These are phyloP conservation scores for Umimayanthus chanpuru DNA, from an alignment of 92 coral and sea anemone genomes.

Conservation along the genomic window DNA sequence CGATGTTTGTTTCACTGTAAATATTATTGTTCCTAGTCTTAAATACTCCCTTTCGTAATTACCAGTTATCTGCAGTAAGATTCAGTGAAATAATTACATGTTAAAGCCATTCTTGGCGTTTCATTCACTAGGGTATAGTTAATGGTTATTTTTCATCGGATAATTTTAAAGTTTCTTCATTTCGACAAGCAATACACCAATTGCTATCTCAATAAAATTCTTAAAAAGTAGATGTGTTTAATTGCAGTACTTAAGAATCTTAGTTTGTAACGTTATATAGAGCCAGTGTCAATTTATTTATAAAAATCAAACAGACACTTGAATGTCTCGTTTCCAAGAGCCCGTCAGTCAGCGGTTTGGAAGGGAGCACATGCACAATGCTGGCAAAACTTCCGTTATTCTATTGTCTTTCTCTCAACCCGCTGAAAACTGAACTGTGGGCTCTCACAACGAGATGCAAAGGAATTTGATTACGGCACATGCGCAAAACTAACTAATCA, in stretches of 20 bases:
- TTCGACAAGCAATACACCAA: neutral
- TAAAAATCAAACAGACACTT: neutral
- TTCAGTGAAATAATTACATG: neutral
- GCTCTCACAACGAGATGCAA: too few species aligned
- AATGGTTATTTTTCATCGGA: neutral
- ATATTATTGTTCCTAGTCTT: slow-evolving; percentile 32
- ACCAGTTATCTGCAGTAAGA: neutral
- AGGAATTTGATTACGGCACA: too few species aligned
- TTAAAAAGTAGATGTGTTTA: neutral
- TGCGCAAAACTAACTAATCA: too few species aligned
- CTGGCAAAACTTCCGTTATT: neutral
- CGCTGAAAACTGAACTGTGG: too few species aligned
- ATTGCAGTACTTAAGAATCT: neutral
- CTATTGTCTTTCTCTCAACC: neutral
- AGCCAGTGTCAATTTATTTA: neutral
- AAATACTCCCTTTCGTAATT: slow-evolving; percentile 25
- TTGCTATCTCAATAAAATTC: neutral
- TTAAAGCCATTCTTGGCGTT: neutral
- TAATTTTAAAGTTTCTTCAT: neutral
- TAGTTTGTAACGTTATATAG: neutral
- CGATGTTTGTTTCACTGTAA: slow-evolving; percentile 18
- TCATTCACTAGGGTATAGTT: neutral
- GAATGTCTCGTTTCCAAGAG: too few species aligned
- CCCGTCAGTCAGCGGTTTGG: too few species aligned
- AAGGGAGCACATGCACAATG: neutral